A percentile compares a stretch with the other conserved stretches of the same genome.
These are phyloP conservation scores for Prunella strophiata DNA, from an alignment of 2,797 vertebrate genomes.

Conservation along the genomic window DNA sequence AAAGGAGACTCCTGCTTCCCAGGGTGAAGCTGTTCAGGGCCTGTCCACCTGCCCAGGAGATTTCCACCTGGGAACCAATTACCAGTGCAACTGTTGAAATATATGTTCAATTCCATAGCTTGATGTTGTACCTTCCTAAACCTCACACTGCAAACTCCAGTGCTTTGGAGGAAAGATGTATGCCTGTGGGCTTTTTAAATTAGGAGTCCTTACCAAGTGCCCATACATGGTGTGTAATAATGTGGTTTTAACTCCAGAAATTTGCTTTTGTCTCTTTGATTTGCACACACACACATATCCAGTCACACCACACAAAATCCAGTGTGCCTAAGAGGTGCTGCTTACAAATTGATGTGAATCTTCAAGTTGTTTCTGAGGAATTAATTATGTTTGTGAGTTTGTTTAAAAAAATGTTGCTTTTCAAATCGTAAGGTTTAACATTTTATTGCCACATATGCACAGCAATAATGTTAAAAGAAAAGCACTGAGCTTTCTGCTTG, in stretches of 20 bases:
- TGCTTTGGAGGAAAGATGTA: not conserved
- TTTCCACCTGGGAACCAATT: not conserved
- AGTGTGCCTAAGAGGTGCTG: not conserved
- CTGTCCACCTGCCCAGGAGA: not conserved
- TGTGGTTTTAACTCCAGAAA: not conserved
- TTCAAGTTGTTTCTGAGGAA: not conserved
- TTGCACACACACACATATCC: rapidly evolving
- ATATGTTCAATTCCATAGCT: not conserved
- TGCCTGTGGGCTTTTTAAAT: not conserved
- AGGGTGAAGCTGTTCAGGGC: not conserved
- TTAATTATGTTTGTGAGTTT: not conserved
- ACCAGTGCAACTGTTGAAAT: not conserved
- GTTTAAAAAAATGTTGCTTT: not conserved
- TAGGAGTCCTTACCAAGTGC: not conserved
- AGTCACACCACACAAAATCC: rapidly evolving
- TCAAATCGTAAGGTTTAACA: not conserved
- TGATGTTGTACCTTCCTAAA: not conserved
- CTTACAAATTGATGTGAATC: not conserved
- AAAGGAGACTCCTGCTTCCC: not conserved
- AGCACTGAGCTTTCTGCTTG: not conserved
- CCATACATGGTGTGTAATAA: not conserved
- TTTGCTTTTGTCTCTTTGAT: not conserved
- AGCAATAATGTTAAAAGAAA: not conserved
- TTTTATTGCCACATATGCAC: not conserved
- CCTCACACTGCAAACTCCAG: not conserved